These are phyloP conservation scores for Botia almorhae DNA, from an alignment of 2,797 vertebrate species.

Conservation along the genomic window DNA sequence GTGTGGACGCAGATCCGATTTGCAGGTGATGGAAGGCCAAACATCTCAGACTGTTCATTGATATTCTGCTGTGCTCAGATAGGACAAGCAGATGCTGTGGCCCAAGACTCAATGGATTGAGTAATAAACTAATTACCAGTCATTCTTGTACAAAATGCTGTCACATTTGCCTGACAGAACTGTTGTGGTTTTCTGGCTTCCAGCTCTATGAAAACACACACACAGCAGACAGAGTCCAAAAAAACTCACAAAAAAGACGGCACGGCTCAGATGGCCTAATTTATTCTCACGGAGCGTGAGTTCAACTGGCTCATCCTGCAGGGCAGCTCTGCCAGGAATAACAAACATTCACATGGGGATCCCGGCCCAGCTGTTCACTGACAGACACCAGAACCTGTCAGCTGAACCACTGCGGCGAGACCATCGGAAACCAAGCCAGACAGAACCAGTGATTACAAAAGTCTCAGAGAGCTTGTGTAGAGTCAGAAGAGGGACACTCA, in stretches of 20 bases:
- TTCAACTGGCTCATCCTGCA: conserved; percentile 44
- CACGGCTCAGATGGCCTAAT: conserved; percentile 35
- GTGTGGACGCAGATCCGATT: not conserved
- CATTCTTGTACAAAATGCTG: conserved; percentile 19
- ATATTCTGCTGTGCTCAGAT: conserved; percentile 8
- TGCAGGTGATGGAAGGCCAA: not conserved
- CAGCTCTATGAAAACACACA: not conserved
- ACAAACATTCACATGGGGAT: conserved; percentile 17
- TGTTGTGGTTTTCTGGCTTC: conserved; percentile 34
- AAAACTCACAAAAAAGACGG: not conserved
- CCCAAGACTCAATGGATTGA: conserved; percentile 9
- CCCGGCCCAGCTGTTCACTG: conserved; percentile 44
- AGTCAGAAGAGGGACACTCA: not conserved
- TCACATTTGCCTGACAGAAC: conserved; percentile 34
- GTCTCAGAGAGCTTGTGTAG: conserved; percentile 16
- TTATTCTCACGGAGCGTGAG: conserved; percentile 51
- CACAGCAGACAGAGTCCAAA: conserved; percentile 16
- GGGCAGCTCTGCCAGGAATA: conserved; percentile 47
- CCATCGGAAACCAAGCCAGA: not conserved
- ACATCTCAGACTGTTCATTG: conserved; percentile 14
- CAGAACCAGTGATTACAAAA: conserved; percentile 17
- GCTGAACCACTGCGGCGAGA: conserved; percentile 11
- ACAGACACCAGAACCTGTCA: conserved; percentile 31
- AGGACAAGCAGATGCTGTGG: conserved; percentile 1
- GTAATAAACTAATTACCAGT: conserved; percentile 11